phyloP scores from a whole-genome alignment of 2,113 vertebrate species.

The Salvelinus alpinus region DNA sequence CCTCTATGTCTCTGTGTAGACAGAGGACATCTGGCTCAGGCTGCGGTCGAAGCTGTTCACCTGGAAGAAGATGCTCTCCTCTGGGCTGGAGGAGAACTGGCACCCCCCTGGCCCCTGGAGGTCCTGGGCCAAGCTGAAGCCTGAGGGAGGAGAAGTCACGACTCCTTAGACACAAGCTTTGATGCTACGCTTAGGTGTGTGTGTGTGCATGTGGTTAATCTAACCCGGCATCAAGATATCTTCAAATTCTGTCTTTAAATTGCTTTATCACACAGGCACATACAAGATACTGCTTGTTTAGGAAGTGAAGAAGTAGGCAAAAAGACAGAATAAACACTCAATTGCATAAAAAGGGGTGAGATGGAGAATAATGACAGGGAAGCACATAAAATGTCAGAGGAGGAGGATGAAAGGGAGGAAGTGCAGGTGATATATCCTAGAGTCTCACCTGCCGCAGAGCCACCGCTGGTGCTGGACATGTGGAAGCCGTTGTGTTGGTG shows the following conservation, averaged over 20 bases:
- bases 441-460: constrained; percentile 80
- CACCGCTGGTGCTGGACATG: constrained; percentile 74
- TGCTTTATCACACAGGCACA: too few relatives aligned
- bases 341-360: neutral
- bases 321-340: too few relatives aligned
- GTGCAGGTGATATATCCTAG: neutral
- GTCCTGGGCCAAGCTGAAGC: constrained; percentile 84
- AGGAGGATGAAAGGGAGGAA: neutral
- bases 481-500: constrained; percentile 88
- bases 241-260: too few relatives aligned
- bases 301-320: neutral
- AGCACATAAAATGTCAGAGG: neutral
- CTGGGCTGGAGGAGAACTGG: constrained; percentile 77
- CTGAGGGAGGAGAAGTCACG: constrained; percentile 60
- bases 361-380: constrained; percentile 20
- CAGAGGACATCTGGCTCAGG: constrained; percentile 90
- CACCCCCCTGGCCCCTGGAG: constrained; percentile 78
- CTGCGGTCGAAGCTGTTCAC: constrained; percentile 89
- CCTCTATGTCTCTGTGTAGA: constrained; percentile 90
- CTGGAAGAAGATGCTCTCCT: constrained; percentile 91
- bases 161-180: too few relatives aligned
- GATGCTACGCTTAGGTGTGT: too few relatives aligned
- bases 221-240: too few relatives aligned
- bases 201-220: neutral
- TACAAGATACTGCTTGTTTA: too few relatives aligned